These are phyloP conservation scores for Ptiloglossa arizonensis DNA, from an alignment of 1,140 invertebrate species.

Conservation along the genomic window DNA sequence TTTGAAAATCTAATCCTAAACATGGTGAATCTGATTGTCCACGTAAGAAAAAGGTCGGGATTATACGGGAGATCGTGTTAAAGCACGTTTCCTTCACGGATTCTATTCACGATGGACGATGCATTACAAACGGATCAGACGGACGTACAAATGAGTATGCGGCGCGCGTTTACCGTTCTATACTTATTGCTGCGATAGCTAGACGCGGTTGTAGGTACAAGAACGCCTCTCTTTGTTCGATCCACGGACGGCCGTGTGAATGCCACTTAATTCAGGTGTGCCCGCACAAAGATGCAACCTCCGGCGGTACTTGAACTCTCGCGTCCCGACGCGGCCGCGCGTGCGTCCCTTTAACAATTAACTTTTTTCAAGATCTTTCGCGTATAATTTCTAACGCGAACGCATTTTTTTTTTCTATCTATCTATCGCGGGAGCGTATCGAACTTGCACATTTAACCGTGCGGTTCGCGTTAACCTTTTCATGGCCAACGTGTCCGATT, in stretches of 20 bases:
- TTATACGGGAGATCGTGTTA: constrained; percentile 17
- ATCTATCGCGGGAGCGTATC: too few species aligned
- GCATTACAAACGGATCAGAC: constrained; percentile 53
- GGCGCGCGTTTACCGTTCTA: constrained; percentile 46
- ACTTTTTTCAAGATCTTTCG: not conserved
- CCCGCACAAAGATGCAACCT: constrained; percentile 63
- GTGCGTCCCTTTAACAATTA: constrained; percentile 11
- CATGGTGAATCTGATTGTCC: not conserved
- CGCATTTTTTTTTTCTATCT: too few species aligned
- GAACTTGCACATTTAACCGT: too few species aligned
- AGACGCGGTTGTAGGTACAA: not conserved
- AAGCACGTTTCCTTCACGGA: constrained; percentile 8
- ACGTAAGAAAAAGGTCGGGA: not conserved
- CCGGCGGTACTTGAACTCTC: constrained; percentile 51
- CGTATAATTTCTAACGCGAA: not conserved
- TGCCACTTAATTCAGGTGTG: constrained; percentile 62
- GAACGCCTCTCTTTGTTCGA: constrained; percentile 50
- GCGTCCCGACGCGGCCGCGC: constrained; percentile 18
- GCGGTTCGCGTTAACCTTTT: too few species aligned
- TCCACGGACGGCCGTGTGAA: constrained; percentile 43
- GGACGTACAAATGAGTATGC: constrained; percentile 48
- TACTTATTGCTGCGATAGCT: constrained; percentile 17
- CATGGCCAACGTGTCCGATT: too few species aligned
- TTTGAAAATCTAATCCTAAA: constrained; percentile 3
- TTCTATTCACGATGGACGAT: constrained; percentile 31